Conservation (phyloP, 2,888 invertebrate species). For the Ectemnius cavifrons region DNA sequence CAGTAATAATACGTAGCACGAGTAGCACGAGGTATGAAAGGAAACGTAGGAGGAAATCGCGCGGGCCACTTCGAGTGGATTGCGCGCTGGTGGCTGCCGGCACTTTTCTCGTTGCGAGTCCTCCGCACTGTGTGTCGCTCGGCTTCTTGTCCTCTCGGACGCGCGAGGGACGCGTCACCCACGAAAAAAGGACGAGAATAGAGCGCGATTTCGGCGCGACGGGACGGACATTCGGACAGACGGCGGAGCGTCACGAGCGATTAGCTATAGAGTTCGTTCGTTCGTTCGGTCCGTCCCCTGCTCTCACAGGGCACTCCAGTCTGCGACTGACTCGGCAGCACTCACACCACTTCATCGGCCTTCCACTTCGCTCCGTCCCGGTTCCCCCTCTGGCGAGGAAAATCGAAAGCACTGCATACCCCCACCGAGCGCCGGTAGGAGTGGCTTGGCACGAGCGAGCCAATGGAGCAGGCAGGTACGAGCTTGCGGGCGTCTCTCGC, state of each 20-base stretch:
- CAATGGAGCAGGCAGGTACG: conserved; percentile 71
- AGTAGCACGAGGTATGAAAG: too few relatives aligned
- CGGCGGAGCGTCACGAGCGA: conserved; percentile 63
- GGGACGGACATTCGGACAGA: conserved; percentile 65
- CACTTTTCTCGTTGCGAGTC: not conserved
- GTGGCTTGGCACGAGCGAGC: conserved; percentile 64
- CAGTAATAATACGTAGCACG: not conserved
- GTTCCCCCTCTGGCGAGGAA: conserved; percentile 77
- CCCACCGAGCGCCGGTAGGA: conserved; percentile 77
- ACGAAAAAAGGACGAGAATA: conserved; percentile 37
- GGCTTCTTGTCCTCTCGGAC: not conserved
- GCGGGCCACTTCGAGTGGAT: not conserved
- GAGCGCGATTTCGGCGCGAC: conserved; percentile 19
- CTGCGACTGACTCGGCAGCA: conserved; percentile 77
- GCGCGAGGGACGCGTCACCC: conserved; percentile 37
- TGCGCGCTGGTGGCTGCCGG: not conserved
- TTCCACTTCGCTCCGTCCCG: conserved; percentile 67
- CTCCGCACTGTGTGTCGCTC: conserved; percentile 4
- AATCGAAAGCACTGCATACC: conserved; percentile 78
- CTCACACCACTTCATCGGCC: conserved; percentile 76
- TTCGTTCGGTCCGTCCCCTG: conserved; percentile 75
- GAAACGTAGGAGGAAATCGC: not conserved
- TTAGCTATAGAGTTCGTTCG: conserved; percentile 66
- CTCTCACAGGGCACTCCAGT: conserved; percentile 77
- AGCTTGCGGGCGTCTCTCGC: conserved; percentile 40